These are phyloP conservation scores for Nymphalis urticae DNA, from an alignment of 2,888 invertebrate species.

Conservation along the genomic window DNA sequence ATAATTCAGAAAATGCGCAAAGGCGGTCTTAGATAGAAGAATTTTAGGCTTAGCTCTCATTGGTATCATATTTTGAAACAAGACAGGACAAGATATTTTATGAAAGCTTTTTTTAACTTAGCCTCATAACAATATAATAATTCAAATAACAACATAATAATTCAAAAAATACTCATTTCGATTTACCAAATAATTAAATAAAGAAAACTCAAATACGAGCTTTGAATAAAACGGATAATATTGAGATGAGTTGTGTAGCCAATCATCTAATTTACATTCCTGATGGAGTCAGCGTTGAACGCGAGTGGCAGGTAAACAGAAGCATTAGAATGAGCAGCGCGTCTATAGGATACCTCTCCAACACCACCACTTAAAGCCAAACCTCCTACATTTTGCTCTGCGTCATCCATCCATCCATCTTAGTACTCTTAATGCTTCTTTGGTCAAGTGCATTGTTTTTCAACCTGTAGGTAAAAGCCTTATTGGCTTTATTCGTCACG, in stretches of 20 bases:
- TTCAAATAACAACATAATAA: background rate
- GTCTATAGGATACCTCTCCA: background rate
- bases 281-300: background rate
- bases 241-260: background rate
- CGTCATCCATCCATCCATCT: too few species aligned
- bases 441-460: background rate
- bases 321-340: conserved; percentile 8
- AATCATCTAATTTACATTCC: conserved; percentile 1
- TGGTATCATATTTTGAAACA: too few species aligned
- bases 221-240: background rate
- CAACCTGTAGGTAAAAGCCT: background rate
- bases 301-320: background rate
- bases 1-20: too few species aligned
- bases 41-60: too few species aligned
- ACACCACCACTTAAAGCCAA: background rate
- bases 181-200: background rate
- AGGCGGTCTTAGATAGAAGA: too few species aligned
- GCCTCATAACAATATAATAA: background rate
- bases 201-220: conserved; percentile 1
- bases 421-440: too few species aligned
- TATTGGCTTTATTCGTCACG: background rate
- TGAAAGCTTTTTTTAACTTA: too few species aligned
- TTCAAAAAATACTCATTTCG: background rate
- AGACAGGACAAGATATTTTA: too few species aligned
- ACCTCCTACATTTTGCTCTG: background rate